phyloP scores from a whole-genome alignment of 2,797 vertebrate species.

The Enteromius argenteus region DNA sequence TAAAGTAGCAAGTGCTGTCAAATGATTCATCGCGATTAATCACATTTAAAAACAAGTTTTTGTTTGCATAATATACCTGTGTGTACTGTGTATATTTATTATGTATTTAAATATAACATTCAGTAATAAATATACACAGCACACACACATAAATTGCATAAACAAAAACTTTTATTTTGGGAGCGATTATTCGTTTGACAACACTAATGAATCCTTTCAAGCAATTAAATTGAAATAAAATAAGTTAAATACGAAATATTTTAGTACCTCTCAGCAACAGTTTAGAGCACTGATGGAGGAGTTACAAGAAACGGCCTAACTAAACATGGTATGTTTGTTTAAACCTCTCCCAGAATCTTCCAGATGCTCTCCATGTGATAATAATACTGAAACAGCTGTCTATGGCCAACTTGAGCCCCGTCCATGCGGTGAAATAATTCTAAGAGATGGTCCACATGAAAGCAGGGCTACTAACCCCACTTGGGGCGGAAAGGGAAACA shows the following conservation, averaged over 20 bases:
- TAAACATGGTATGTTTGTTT: conserved; percentile 1
- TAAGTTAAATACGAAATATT: background rate
- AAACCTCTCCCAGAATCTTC: conserved; percentile 34
- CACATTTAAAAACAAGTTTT: no score
- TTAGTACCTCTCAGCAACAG: background rate
- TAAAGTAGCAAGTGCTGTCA: background rate
- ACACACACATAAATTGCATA: no score
- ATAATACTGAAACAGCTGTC: conserved; percentile 22
- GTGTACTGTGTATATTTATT: no score
- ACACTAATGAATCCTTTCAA: no score
- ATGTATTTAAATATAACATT: no score
- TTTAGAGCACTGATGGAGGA: background rate
- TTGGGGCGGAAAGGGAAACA: conserved; percentile 20
- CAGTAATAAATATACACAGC: no score
- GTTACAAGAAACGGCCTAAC: background rate
- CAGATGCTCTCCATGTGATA: background rate
- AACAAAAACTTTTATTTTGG: no score
- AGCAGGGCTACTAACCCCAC: conserved; percentile 47
- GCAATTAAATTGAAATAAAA: background rate
- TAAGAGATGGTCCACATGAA: conserved; percentile 50
- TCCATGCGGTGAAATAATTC: conserved; percentile 55
- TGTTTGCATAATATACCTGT: no score
- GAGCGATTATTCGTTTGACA: no score
- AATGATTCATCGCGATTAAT: no score
- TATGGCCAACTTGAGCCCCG: conserved; percentile 59